Base-by-base conservation (phyloP, 53 echinoderm and acorn worm genomes). In the Patiria pectinifera region DNA sequence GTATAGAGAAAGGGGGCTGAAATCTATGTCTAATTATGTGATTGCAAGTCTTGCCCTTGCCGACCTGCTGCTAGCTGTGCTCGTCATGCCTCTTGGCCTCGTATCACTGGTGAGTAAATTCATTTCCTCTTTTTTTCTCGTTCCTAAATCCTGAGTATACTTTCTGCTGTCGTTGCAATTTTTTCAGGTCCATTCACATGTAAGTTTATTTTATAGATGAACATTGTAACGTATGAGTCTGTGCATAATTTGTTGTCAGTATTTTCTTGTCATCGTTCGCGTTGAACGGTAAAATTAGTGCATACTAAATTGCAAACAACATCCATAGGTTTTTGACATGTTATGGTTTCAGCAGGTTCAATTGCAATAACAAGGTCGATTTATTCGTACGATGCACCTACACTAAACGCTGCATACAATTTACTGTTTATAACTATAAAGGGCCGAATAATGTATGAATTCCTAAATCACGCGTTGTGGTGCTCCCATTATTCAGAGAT, bases 1-100 rank as follows among this genome's bases (percentile, higher is more conserved):
- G 61, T 97, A 97, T 45, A 87, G 99, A 77, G 99, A 98, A 63
- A 85, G 94, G 86, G 92, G 91, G 23, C 75, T 98, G 77, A 98
- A 98, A 84, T 96, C 96, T 66, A 98, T 98, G 99, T 95, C 96
- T 69, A 98, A 98, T 91, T 98, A 98, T 87, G 99, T 98, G 66
- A 98, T 97, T 47, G 99, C 96, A 2, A 97, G 95, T 76, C 90
- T 96, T 74, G 97, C 96, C 48, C 81, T 94, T 16, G 98, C 98
- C 14, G 98, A 98, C 85, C 93, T 98, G 11, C 92, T 97, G 47
- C 93, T 97, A 76, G 71, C 98, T 15, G 91, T 97, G 35, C 91
- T 97, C 7, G 98, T 97, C 23, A 97, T 97, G 96, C 98, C 98
- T 60, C 82, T 97, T 18, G 95, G 95, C 44, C 94, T 97, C 9